Base-by-base conservation (phyloP, 92 coral and sea anemone species). In the Isaurus tuberculatus region DNA sequence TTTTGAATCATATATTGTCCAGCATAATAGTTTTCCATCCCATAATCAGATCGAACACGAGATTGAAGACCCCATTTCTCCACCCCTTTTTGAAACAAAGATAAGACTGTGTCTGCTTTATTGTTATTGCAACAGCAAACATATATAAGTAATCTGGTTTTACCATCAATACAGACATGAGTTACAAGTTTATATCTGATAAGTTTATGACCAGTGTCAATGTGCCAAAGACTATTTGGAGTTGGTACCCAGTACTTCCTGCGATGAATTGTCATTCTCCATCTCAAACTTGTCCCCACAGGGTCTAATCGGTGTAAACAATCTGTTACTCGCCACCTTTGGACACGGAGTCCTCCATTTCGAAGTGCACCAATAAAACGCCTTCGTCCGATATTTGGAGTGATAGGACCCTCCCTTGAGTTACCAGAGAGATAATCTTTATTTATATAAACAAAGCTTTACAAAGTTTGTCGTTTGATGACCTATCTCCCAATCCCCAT, bases 371-470 rank as follows among this genome's bases (percentile, higher is more conserved):
- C 91, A 73, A 75, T 86, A 7, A 89, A 86, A 53, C 85, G 29
- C 74, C 87, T 86, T 81, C 89, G 84, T 69, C 91, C 94, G 73
- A 90, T 61, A 31, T 87, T 87, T 44, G 91, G 91, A 22, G 93
- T 83, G n/a, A 84, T 81, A 81, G 84, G 83, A 26, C 92, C 89
- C 27, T 73, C 44, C 44, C 44, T 40, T 40, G 44, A 40, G 44
- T 40, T 40, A 40, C 44, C 8, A 36, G 40, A 15, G 23, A 34
- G n/a, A n/a, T n/a, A n/a, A n/a, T n/a, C n/a, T n/a, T n/a, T n/a
- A n/a, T n/a, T n/a, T 36, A 36, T 8, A 3, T 36, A 36, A 36
- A 36, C 8, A 36, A 8, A 36, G 3, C 42, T 36, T n/a, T n/a
- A n/a, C n/a, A n/a, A n/a, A n/a, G n/a, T n/a, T n/a, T n/a, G n/a